Conservation (phyloP, 2,797 vertebrate species). For the Oreochromis mossambicus region DNA sequence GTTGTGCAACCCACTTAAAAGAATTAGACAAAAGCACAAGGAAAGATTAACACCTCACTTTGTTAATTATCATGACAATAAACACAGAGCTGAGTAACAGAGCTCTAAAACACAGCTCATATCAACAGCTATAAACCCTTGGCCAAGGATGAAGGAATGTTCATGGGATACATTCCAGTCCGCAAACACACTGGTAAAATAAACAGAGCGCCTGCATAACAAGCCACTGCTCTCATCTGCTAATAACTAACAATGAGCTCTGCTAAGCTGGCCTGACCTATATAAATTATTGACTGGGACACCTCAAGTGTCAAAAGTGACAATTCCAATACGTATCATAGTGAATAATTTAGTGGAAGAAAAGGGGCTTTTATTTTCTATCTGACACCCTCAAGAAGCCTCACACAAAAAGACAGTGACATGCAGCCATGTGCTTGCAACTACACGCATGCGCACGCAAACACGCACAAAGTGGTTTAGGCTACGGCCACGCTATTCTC, state of each 20-base stretch:
- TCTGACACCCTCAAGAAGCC: conserved; percentile 52
- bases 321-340: conserved; percentile 69
- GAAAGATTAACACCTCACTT: conserved; percentile 55
- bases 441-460: not conserved
- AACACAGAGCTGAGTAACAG: conserved; percentile 49
- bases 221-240: conserved; percentile 60
- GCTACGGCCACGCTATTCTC: conserved; percentile 59
- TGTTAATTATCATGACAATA: conserved; percentile 64
- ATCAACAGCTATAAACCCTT: conserved; percentile 60
- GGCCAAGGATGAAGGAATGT: conserved; percentile 64
- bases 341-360: conserved; percentile 70
- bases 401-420: conserved; percentile 42
- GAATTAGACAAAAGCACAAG: conserved; percentile 24
- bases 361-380: conserved; percentile 64
- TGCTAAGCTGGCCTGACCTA: conserved; percentile 65
- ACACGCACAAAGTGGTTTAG: conserved; percentile 56
- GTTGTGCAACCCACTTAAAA: conserved; percentile 26
- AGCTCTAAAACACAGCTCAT: conserved; percentile 38
- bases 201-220: conserved; percentile 59
- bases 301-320: conserved; percentile 75
- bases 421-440: conserved; percentile 18
- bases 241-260: conserved; percentile 68
- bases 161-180: conserved; percentile 58
- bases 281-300: conserved; percentile 75
- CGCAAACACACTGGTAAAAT: conserved; percentile 66